A percentile compares a stretch with the other conserved stretches of the same genome.
phyloP scores from a whole-genome alignment of 2,113 vertebrate genomes.

The Terrapene triunguis region DNA sequence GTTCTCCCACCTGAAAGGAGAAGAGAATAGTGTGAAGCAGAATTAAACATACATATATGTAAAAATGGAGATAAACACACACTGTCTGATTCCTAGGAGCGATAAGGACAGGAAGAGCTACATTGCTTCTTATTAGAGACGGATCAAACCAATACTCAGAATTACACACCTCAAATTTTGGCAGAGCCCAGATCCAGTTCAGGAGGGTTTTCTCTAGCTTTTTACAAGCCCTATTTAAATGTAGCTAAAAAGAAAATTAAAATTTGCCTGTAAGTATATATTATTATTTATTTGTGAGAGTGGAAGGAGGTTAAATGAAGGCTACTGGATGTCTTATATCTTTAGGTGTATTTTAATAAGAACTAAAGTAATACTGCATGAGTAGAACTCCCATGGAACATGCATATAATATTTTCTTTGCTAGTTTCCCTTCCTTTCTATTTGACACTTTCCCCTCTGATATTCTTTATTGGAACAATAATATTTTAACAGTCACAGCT shows the following conservation, averaged over 20 bases:
- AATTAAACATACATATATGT: not conserved
- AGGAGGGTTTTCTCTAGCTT: not conserved
- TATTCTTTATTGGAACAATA: conserved; percentile 56
- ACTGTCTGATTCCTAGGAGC: not conserved
- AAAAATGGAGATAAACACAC: not conserved
- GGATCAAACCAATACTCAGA: fast-evolving
- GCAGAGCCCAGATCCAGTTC: fast-evolving
- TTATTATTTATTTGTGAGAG: not conserved
- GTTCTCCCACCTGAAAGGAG: not conserved
- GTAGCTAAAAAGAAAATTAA: not conserved
- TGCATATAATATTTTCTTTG: not conserved
- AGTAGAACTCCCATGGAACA: not conserved
- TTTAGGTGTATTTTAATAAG: not conserved
- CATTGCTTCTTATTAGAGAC: fast-evolving
- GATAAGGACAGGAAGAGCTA: not conserved
- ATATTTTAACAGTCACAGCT: conserved; percentile 75
- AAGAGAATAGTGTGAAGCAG: not conserved
- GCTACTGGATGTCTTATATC: not conserved
- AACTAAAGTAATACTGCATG: fast-evolving
- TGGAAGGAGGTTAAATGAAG: not conserved
- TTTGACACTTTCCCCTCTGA: conserved; percentile 20
- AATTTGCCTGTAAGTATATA: not conserved
- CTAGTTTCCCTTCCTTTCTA: not conserved
- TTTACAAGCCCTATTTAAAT: not conserved
- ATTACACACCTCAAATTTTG: fast-evolving